These are phyloP conservation scores for Andrena fulva DNA, from an alignment of 2,888 invertebrate genomes.

Conservation along the genomic window DNA sequence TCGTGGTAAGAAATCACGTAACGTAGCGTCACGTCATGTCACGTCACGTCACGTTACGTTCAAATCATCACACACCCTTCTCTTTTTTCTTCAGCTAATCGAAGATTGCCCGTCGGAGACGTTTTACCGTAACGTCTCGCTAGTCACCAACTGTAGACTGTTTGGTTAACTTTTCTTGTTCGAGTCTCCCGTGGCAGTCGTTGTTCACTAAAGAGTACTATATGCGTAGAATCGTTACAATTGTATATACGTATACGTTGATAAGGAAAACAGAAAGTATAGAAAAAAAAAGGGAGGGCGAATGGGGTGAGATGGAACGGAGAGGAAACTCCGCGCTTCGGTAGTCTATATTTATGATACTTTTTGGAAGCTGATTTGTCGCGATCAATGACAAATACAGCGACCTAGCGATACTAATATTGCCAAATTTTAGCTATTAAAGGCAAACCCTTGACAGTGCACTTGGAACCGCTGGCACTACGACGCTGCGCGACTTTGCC, in stretches of 20 bases:
- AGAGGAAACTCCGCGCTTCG: slow-evolving; percentile 16
- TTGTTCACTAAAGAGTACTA: neutral
- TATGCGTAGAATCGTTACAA: neutral
- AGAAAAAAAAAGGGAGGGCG: neutral
- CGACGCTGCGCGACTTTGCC: slow-evolving; percentile 84
- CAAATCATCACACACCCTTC: neutral
- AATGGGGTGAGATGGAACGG: neutral
- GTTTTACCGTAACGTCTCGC: neutral
- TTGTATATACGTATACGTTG: neutral
- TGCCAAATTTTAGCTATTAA: slow-evolving; percentile 81
- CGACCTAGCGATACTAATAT: slow-evolving; percentile 74
- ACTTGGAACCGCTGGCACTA: slow-evolving; percentile 76
- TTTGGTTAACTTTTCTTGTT: slow-evolving; percentile 18
- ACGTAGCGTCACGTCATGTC: neutral
- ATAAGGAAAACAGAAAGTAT: neutral
- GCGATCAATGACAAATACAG: slow-evolving; percentile 24
- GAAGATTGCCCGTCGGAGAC: too few species aligned
- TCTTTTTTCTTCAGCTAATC: neutral
- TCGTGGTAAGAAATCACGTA: neutral
- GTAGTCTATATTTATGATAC: slow-evolving; percentile 26
- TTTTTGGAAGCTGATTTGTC: slow-evolving; percentile 38
- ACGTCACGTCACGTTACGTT: neutral
- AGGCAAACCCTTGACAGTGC: slow-evolving; percentile 79
- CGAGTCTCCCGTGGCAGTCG: neutral
- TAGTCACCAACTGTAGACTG: neutral